Conservation (phyloP, 2,113 vertebrate genomes). For the Emydocephalus ijimae region DNA sequence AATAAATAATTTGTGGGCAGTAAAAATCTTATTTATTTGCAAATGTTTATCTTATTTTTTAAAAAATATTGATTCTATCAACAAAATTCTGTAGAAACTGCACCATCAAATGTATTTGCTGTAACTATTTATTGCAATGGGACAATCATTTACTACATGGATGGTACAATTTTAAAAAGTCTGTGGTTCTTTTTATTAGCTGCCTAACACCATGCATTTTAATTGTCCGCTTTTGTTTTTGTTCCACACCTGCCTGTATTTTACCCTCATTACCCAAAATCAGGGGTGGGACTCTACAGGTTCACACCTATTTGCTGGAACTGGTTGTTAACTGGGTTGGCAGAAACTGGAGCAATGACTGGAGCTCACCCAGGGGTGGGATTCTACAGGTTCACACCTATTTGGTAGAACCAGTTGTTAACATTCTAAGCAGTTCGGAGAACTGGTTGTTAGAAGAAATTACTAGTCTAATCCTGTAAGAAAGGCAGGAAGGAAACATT, state of each 20-base stretch:
- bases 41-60: not conserved
- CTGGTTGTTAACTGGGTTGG: not conserved
- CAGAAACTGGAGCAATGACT: not conserved
- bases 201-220: not conserved
- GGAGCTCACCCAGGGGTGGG: not conserved
- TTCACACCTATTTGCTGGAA: no score
- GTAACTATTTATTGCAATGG: not conserved
- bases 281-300: no score
- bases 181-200: not conserved
- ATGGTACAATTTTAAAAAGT: not conserved
- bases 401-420: no score
- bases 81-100: not conserved
- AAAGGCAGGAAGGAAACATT: no score
- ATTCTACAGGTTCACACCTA: no score
- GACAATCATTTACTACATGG: not conserved
- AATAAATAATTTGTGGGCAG: not conserved
- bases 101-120: not conserved
- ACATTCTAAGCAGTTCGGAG: no score
- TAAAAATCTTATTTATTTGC: not conserved
- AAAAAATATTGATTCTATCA: not conserved
- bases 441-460: no score
- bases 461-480: no score
- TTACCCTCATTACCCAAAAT: not conserved
- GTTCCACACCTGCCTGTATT: not conserved
- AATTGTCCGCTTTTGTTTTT: not conserved